Evolutionary conservation across 2,113 vertebrate species (phyloP).

Genomic region (Pitta sordida): DNA sequence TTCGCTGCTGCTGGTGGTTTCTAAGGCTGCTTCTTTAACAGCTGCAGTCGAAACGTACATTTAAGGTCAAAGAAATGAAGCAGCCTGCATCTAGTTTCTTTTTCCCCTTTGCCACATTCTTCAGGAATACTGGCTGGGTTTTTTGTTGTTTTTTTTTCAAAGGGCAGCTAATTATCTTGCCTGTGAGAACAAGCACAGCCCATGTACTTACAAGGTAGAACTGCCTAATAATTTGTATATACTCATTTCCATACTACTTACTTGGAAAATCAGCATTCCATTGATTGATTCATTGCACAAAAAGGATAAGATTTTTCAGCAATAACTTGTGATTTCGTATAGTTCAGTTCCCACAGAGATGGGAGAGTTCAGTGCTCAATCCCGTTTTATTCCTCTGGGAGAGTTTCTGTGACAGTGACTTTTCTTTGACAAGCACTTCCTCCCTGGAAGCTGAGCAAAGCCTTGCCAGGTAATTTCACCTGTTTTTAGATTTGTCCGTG

Average conservation of each 20-base stretch:
- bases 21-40: not conserved
- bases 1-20: not conserved
- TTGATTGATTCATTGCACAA: not conserved
- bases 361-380: not conserved
- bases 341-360: not conserved
- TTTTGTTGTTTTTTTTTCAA: not conserved
- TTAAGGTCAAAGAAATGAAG: not conserved
- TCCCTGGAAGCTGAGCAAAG: not conserved
- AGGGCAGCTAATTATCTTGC: not conserved
- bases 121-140: not conserved
- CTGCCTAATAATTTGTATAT: not conserved
- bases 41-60: not conserved
- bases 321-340: not conserved
- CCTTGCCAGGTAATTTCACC: not conserved
- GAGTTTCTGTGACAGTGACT: not conserved
- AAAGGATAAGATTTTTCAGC: not conserved
- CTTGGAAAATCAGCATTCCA: not conserved
- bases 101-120: not conserved
- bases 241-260: not conserved
- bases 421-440: not conserved
- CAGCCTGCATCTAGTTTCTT: not conserved
- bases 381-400: not conserved
- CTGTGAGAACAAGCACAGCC: not conserved
- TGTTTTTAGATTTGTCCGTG: not conserved
- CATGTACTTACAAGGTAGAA: not conserved